Evolutionary conservation across 2,888 invertebrate genomes (phyloP).

Genomic region (Erebia epiphron): DNA sequence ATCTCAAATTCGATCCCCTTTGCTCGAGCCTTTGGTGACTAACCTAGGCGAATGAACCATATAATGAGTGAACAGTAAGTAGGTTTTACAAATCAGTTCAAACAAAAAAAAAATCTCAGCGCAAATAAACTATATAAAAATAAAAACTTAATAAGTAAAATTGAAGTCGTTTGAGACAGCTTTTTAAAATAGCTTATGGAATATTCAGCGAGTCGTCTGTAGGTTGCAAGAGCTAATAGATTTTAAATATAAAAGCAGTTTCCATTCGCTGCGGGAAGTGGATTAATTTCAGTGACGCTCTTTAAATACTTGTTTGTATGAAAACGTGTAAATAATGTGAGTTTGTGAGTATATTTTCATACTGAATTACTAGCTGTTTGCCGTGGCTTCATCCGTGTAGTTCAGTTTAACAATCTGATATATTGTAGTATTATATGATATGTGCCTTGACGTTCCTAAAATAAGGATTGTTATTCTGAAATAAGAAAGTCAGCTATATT

Average conservation of each 20-base stretch:
- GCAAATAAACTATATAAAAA: background rate
- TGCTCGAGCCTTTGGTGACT: no score
- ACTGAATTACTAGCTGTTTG: background rate
- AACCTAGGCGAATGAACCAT: no score
- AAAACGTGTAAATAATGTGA: conserved; percentile 30
- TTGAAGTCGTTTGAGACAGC: background rate
- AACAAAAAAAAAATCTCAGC: background rate
- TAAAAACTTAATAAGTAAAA: background rate
- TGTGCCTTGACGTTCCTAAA: no score
- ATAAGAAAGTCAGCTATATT: no score
- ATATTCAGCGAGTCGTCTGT: conserved; percentile 34
- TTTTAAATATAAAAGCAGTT: conserved; percentile 38
- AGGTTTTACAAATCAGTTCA: no score
- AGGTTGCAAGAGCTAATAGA: conserved; percentile 35
- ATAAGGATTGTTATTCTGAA: no score
- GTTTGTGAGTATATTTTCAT: background rate
- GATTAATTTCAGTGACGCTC: conserved; percentile 33
- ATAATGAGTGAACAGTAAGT: no score
- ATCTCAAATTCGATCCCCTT: no score
- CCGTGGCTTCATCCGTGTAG: no score
- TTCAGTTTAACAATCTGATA: no score
- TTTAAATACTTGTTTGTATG: conserved; percentile 28
- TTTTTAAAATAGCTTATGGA: conserved; percentile 22
- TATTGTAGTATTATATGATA: no score
- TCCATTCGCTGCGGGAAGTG: conserved; percentile 25